Evolutionary conservation across 1,140 invertebrate species (phyloP), one percentile per base, ranked within the genome.

Genomic region (Phymorhynchus buccinoides): DNA sequence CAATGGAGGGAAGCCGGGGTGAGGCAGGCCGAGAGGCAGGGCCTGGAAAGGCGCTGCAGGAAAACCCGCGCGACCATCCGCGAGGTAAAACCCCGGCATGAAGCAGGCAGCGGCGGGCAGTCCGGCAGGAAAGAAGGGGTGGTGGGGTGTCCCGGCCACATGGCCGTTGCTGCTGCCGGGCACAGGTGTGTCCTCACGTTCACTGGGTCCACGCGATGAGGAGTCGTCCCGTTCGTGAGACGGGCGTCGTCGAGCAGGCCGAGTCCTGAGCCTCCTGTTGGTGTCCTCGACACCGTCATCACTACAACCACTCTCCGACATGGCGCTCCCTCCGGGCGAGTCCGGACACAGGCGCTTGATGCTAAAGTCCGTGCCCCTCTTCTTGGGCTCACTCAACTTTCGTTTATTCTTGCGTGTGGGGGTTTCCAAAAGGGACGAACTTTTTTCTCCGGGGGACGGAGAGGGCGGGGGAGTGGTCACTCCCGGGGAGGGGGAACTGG

Each of bases 341-440:
- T 91, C 89, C 62, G 89, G 90, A 89, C 91, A 92, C 75, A 91
- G 89, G 52, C 91, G 84, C 80, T 92, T 92, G 84, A 91, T 90
- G 87, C 89, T 91, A 86, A 92, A 92, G 85, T 92, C 91, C 7
- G 87, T 89, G 30, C 80, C 80, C 30, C 91, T 91, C 88, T 95
- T 95, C 16, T 95, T 94, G 0, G 96, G 96, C 84, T 97, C 96
- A 18, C 95, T 95, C 83, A 96, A 94, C 87, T 96, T 96, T 39
- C 96, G 93, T 90, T 96, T 96, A 89, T 95, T 95, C 88, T 92
- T 93, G 68, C 91, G 87, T 22, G 87, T 85, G 6, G 90, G 90
- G 30, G 90, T 90, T 62, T 90, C 89, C 75, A 80, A 75, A 18
- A 85, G 78, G 16, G 87, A 86, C n/a, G n/a, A 80, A 39, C 39